Evolutionary conservation across 1,140 invertebrate species (phyloP), one percentile per base, ranked within the genome.

Genomic region (Drosophila lini): DNA sequence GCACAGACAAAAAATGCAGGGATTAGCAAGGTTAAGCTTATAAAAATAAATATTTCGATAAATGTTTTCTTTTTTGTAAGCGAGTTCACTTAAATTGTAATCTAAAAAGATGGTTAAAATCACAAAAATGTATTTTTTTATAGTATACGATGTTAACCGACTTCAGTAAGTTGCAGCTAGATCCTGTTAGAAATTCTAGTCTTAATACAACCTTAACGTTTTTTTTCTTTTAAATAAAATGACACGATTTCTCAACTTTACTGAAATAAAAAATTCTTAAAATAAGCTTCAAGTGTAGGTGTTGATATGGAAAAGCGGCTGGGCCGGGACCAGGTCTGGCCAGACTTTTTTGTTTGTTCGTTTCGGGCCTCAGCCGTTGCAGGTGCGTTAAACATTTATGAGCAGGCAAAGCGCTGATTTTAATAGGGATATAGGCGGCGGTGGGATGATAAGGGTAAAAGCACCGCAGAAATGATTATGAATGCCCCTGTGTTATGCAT

Each of bases 301-400:
- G 15, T 28, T 56, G 31, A 41, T 31, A 53, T 25, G 44, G 5
- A 22, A 25, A 31, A 38, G 22, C 52, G 34, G 65, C 48, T 58
- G 62, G 62, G 55, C 69, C 63, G 16, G 32, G 32, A 31, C 19
- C 44, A 15, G 34, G 19, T 55, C 8, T 10, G 52, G 34, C 32
- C 52, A 25, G 19, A 36, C 13, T 53, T 36, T 57, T 57, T 31
- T 50, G 10, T 44, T 56, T 63, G 50, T 48, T 31, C 9, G 34
- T 34, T 52, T 52, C 9, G 36, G 53, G 31, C 42, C 31, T 5
- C 22, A 22, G 60, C 22, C 44, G 83, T 16, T 82, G 84, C 84
- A 89, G 84, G 84, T 88, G 84, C 77, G 67, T 88, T 88, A 88
- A 88, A 89, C 84, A 89, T 88, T 89, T 88, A 88, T 88, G 84